Conservation (phyloP, 1,140 invertebrate species). For the Drosophila santomea region DNA sequence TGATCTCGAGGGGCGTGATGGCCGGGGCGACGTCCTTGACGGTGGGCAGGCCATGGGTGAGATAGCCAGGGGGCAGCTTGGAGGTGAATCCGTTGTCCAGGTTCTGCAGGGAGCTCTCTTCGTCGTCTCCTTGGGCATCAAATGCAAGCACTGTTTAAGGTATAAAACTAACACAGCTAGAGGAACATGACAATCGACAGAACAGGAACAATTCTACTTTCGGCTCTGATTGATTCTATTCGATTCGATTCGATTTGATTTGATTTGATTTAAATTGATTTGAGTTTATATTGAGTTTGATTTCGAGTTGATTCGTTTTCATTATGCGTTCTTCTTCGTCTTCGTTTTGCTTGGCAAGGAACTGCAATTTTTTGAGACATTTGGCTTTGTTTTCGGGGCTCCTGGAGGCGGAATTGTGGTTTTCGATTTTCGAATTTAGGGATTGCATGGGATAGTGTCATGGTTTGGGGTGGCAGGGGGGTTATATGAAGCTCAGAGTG, state of each 20-base stretch:
- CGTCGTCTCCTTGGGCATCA: conserved; percentile 98
- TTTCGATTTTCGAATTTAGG: no score
- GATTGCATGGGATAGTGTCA: conserved; percentile 17
- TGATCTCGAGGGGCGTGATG: conserved; percentile 91
- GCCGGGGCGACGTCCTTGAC: conserved; percentile 97
- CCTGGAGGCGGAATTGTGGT: conserved; percentile 6
- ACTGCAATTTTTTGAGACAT: conserved; percentile 51
- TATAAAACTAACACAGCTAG: conserved; percentile 89
- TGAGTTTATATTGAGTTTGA: conserved; percentile 1
- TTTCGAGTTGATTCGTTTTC: conserved; percentile 11
- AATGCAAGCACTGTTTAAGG: conserved; percentile 99
- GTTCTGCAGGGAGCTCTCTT: conserved; percentile 92
- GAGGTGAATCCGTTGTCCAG: conserved; percentile 90
- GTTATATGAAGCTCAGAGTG: conserved; percentile 1
- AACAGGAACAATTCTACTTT: conserved; percentile 85
- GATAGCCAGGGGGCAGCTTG: conserved; percentile 95
- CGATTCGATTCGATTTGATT: not conserved
- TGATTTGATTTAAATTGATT: not conserved
- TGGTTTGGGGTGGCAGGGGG: not conserved
- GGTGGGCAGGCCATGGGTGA: conserved; percentile 96
- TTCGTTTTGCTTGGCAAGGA: conserved; percentile 25
- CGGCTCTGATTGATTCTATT: conserved; percentile 18
- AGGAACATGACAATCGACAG: conserved; percentile 85
- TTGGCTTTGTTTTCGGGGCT: conserved; percentile 30
- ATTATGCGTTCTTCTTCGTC: conserved; percentile 28